Base-by-base conservation (phyloP, 2,797 vertebrate genomes). In the Coregonus ussuriensis region DNA sequence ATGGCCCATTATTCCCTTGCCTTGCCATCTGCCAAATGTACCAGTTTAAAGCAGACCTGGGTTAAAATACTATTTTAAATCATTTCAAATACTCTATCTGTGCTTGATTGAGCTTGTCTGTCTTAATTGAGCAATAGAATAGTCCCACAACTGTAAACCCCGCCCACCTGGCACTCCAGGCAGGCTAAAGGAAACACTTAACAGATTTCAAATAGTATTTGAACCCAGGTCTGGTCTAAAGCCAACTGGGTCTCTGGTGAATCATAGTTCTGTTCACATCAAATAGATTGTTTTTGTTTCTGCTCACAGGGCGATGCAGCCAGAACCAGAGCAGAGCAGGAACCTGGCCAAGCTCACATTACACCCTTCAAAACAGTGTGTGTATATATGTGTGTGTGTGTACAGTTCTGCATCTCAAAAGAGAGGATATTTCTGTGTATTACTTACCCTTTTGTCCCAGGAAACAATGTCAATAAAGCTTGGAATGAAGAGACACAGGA, bases 321-420 rank as follows among this genome's bases (percentile, higher is more conserved):
- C 82, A 84, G 82, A 79, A 83, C 71, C 47, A 25, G 81, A 80
- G 72, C 74, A 68, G 79, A 80, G 76, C 79, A 35, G 13, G 71
- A 13, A 82, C 79, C 88, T 91, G 88, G 83, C 65, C 18, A 85
- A 82, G 75, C 74, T 91, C 85, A 85, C 11, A 78, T 90, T 87
- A 88, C 78, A 88, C 41, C 41, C 41, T 93, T 83, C 88, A 90
- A 90, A 85, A 25, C 31, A 52, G 4, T 47, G 41, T 47, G 41
- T 11, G 41, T 47, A 3, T 0, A 7, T 41, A 7, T 41, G 37
- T 41, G 37, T 41, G 52, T 16, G 56, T n/a, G 18, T 59, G 4
- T 9, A 59, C 54, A 59, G 15, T 18, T 18, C 56, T 59, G 56
- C 18, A 21, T 56, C 53, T n/a, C 18, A 6, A 59, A 6, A 54